A percentile compares a stretch with the other conserved stretches of the same genome.
These are phyloP conservation scores for Magallana angulata DNA, from an alignment of 1,140 invertebrate genomes.

Conservation along the genomic window DNA sequence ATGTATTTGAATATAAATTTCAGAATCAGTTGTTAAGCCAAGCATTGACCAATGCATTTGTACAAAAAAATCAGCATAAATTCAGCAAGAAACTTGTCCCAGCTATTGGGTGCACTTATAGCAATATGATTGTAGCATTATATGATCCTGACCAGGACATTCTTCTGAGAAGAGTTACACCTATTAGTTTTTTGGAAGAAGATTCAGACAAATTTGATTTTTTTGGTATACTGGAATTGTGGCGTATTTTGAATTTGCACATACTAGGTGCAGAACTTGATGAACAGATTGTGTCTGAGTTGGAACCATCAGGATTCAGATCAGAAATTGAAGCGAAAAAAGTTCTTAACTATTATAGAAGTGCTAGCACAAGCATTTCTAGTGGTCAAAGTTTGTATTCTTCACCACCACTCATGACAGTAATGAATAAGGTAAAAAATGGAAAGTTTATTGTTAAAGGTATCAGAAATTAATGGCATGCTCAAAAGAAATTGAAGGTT, in stretches of 20 bases:
- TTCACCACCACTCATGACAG: too few relatives aligned
- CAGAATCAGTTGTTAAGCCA: slow-evolving; percentile 7
- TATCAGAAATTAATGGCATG: too few relatives aligned
- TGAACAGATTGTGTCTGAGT: slow-evolving; percentile 1
- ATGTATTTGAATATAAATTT: not conserved
- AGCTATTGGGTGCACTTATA: not conserved
- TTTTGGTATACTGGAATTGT: not conserved
- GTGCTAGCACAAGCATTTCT: too few relatives aligned
- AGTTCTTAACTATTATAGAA: not conserved
- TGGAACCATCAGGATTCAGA: slow-evolving; percentile 1
- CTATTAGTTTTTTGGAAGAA: not conserved
- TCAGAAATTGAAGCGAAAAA: not conserved
- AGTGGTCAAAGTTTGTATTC: too few relatives aligned
- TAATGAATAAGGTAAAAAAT: too few relatives aligned
- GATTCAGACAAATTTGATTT: slow-evolving; percentile 4
- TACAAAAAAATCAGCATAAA: not conserved
- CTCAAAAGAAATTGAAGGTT: too few relatives aligned
- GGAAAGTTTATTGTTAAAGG: too few relatives aligned
- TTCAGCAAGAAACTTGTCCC: slow-evolving; percentile 15
- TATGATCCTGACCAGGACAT: slow-evolving; percentile 14
- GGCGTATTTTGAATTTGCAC: slow-evolving; percentile 9
- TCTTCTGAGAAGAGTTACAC: slow-evolving; percentile 7
- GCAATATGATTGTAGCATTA: not conserved
- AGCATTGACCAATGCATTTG: slow-evolving; percentile 1
- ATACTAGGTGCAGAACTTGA: not conserved